These are phyloP conservation scores for Tapera naevia DNA, from an alignment of 2,797 vertebrate genomes.

Conservation along the genomic window DNA sequence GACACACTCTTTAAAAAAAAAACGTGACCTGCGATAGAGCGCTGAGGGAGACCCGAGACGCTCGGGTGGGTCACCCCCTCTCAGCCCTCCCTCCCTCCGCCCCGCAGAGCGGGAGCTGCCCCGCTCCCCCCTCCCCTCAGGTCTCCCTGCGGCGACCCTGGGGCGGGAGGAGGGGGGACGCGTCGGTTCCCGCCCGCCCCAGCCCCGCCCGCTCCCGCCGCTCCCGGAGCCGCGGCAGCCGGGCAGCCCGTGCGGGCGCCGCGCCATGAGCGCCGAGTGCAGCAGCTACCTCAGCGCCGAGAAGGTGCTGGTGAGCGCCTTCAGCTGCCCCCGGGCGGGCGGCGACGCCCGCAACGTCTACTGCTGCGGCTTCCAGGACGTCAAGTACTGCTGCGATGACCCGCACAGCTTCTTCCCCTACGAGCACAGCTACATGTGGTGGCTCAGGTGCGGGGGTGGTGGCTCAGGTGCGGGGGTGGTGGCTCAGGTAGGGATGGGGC, in stretches of 20 bases:
- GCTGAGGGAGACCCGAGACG: neutral
- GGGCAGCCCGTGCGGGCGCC: neutral
- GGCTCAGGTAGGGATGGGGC: too few species aligned
- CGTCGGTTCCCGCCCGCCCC: neutral
- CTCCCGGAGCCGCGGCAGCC: neutral
- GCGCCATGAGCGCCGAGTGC: slow-evolving; percentile 85
- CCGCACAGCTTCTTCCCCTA: slow-evolving; percentile 92
- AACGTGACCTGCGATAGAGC: rapidly evolving
- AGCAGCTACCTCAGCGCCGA: slow-evolving; percentile 84
- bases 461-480: too few species aligned
- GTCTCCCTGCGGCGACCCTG: neutral
- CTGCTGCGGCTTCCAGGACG: slow-evolving; percentile 91
- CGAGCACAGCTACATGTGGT: slow-evolving; percentile 93
- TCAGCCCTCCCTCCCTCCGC: too few species aligned
- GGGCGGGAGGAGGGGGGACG: neutral
- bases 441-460: slow-evolving; percentile 83
- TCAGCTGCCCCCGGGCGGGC: slow-evolving; percentile 84
- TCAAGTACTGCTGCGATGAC: slow-evolving; percentile 93
- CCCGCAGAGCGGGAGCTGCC: neutral
- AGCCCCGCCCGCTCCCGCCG: neutral
- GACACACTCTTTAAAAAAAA: neutral
- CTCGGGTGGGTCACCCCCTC: rapidly evolving
- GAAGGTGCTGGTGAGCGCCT: slow-evolving; percentile 81
- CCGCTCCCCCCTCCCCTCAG: neutral
- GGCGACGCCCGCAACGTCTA: slow-evolving; percentile 80